A percentile compares a stretch with the other conserved stretches of the same genome.
These are phyloP conservation scores for Heterodera schachtii DNA, from an alignment of 1,140 invertebrate genomes.

Conservation along the genomic window DNA sequence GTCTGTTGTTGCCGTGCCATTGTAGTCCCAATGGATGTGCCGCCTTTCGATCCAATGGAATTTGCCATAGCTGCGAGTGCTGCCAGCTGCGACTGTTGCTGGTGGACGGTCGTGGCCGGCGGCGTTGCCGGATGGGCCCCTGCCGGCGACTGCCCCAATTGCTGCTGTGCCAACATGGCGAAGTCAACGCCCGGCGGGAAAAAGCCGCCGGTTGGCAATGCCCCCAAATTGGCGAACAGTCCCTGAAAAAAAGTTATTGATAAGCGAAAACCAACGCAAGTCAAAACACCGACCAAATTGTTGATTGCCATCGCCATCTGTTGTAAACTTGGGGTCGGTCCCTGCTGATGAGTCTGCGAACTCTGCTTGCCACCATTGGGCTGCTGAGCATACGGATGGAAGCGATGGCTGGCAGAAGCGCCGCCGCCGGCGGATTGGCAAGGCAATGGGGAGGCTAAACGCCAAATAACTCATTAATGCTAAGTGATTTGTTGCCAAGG, in stretches of 20 bases:
- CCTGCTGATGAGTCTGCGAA: not conserved
- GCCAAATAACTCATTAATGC: not conserved
- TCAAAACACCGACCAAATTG: not conserved
- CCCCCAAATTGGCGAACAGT: constrained; percentile 20
- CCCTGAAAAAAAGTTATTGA: not conserved
- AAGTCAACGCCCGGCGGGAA: not conserved
- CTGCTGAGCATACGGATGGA: constrained; percentile 28
- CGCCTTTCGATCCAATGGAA: not conserved
- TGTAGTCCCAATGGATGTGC: not conserved
- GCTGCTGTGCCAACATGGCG: not conserved
- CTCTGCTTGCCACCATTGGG: not conserved
- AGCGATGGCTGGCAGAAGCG: constrained; percentile 9
- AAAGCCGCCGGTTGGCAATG: not conserved
- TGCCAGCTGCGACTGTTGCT: constrained; percentile 20
- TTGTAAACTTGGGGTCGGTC: not conserved
- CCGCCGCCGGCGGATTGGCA: not conserved
- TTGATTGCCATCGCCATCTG: constrained; percentile 23
- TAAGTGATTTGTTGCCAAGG: not conserved
- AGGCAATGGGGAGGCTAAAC: too few species aligned
- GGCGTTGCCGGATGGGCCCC: not conserved
- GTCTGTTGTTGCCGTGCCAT: not conserved
- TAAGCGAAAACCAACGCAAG: not conserved
- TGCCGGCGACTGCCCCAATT: not conserved
- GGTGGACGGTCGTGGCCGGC: not conserved
- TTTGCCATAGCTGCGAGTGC: constrained; percentile 30